Base-by-base conservation (phyloP, 2,113 vertebrate genomes). In the Paramisgurnus dabryanus region DNA sequence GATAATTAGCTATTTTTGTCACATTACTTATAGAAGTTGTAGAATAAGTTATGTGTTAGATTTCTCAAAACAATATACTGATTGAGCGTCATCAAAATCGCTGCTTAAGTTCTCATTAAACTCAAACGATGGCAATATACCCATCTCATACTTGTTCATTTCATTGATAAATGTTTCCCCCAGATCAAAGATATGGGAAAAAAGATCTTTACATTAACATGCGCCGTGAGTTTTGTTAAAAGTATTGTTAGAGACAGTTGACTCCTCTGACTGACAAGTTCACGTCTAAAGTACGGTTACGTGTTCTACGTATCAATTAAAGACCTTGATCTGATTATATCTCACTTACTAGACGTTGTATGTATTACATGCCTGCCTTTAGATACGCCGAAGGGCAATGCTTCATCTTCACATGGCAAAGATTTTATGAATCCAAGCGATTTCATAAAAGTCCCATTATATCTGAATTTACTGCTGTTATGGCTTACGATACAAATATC, bases 371-470 rank as follows among this genome's bases (percentile, higher is more conserved):
- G 61, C 34, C 40, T 64, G 78, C 83, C 81, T 70, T 79, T 84
- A 65, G 85, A 79, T 60, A 63, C 4, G 76, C 83, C 78, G 34
- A 71, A 49, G 88, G 80, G 84, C 80, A 79, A 63, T 70, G 41
- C 78, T 80, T 80, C 80, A 82, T 88, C 85, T 86, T 82, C 85
- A 82, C 76, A 82, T 76, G 75, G 75, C 47, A 57, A 78, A 65
- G 65, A 87, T 87, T 80, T 88, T 81, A 85, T 83, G 67, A 85
- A 86, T 87, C 82, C 81, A 71, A 82, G 86, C 84, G 84, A 88
- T 90, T 90, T 89, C 86, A 89, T 88, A 85, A 87, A 88, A 87
- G 86, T 89, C 84, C 78, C 84, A 85, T 82, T 90, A 87, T 78
- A 81, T 88, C 86, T 86, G 81, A 89, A 87, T 89, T 88, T 85